Evolutionary conservation across 2,113 vertebrate species (phyloP), one percentile per base, ranked within the genome.

Genomic region (Xyrauchen texanus): DNA sequence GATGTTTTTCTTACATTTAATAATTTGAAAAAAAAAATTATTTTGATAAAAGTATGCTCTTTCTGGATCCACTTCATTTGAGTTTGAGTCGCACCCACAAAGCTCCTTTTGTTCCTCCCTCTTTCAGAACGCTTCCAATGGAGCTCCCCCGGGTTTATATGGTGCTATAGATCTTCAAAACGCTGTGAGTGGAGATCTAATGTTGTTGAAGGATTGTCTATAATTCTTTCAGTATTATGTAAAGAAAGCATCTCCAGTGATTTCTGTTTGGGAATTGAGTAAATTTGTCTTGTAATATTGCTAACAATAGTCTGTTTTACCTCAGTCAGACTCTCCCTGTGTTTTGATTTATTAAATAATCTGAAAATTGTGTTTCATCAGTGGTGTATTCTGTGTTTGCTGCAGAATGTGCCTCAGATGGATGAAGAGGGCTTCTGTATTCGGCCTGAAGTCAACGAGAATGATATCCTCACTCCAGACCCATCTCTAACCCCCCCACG

Each of bases 381-480:
- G 63, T 58, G 57, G 62, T 21, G 75, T 15, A 81, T 2, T 67
- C 46, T 74, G 10, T 75, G 77, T 15, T 82, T 85, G 49, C 83
- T 87, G 72, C 77, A 99, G 97, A 99, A 96, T 80, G 94, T 95
- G 87, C 96, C 96, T 80, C 95, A 94, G 86, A 95, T 99, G 10
- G 97, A 99, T 86, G 96, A 95, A 60, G 97, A 99, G 88, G 97
- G 97, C 12, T 99, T 95, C 90, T 98, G 97, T 85, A 97, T 99
- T 92, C 94, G 96, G 86, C 97, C 97, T 72, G 95, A 98, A 94
- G 84, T 85, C 82, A 94, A 93, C 85, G 96, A 96, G 85, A 98
- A 95, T 88, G 88, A 96, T 96, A 98, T 98, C 97, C 96, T 98
- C 89, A 53, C 10, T 47, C 3, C 3, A 55, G 46, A 47, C 52